Evolutionary conservation across 2,797 vertebrate species (phyloP).

Genomic region (Gambelia wislizenii): DNA sequence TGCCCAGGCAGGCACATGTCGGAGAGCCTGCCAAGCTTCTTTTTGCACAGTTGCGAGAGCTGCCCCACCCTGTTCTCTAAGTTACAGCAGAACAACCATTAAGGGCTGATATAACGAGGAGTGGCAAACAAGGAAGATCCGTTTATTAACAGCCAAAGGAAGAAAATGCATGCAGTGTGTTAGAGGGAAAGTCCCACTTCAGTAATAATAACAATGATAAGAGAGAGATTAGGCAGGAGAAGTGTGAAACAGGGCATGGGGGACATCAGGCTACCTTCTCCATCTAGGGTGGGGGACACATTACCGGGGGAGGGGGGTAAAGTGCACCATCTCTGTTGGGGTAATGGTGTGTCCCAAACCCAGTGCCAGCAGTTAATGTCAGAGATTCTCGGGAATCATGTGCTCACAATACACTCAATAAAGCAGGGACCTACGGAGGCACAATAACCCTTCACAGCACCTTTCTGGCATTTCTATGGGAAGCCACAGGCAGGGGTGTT

Average conservation of each 20-base stretch:
- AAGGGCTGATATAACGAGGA: rapidly evolving
- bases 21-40: neutral
- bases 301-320: neutral
- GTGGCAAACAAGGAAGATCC: rapidly evolving
- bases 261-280: neutral
- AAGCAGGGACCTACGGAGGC: neutral
- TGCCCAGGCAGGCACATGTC: no score
- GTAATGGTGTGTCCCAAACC: neutral
- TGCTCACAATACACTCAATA: neutral
- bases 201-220: neutral
- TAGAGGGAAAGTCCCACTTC: neutral
- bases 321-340: constrained; percentile 3
- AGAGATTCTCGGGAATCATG: neutral
- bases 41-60: no score
- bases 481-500: neutral
- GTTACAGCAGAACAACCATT: rapidly evolving
- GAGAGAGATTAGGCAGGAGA: rapidly evolving
- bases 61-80: neutral
- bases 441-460: neutral
- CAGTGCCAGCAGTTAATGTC: neutral
- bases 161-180: no score
- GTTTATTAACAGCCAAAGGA: neutral
- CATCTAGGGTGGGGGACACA: neutral
- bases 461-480: no score
- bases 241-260: rapidly evolving